Percentiles rank a stretch among this genome's conserved stretches.
These are phyloP conservation scores for Candidula unifasciata DNA, from an alignment of 2,888 invertebrate genomes.

Conservation along the genomic window DNA sequence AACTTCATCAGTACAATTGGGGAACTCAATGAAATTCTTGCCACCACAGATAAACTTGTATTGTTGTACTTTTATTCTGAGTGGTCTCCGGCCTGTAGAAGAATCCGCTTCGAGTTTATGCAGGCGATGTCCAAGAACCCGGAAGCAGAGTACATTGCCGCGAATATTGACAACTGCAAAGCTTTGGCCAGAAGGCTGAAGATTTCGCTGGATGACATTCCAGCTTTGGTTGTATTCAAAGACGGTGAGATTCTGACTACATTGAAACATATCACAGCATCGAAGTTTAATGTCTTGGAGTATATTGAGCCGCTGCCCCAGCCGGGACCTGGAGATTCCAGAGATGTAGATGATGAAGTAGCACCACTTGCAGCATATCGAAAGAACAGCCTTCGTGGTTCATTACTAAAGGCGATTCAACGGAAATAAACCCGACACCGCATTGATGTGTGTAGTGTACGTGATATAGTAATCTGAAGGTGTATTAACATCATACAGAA, in stretches of 20 bases:
- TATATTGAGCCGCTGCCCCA: background rate
- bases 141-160: conserved; percentile 33
- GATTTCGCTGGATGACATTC: conserved; percentile 40
- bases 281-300: conserved; percentile 18
- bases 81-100: conserved; percentile 43
- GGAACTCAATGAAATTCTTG: conserved; percentile 29
- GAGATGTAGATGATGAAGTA: background rate
- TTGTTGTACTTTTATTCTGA: conserved; percentile 40
- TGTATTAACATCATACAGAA: too few relatives aligned
- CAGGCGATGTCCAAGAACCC: conserved; percentile 27
- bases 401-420: too few relatives aligned
- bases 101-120: conserved; percentile 47
- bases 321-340: too few relatives aligned
- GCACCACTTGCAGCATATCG: too few relatives aligned
- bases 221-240: conserved; percentile 39
- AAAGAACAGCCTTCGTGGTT: too few relatives aligned
- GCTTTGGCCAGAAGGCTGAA: conserved; percentile 13
- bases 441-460: too few relatives aligned
- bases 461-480: too few relatives aligned
- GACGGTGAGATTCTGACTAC: conserved; percentile 11
- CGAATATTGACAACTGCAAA: conserved; percentile 35
- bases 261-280: conserved; percentile 1
- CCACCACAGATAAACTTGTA: conserved; percentile 29
- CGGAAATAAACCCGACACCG: too few relatives aligned
- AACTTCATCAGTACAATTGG: conserved; percentile 27